Evolutionary conservation across 2,113 vertebrate genomes (phyloP), one percentile per base, ranked within the genome.

Genomic region (Asarcornis scutulata): DNA sequence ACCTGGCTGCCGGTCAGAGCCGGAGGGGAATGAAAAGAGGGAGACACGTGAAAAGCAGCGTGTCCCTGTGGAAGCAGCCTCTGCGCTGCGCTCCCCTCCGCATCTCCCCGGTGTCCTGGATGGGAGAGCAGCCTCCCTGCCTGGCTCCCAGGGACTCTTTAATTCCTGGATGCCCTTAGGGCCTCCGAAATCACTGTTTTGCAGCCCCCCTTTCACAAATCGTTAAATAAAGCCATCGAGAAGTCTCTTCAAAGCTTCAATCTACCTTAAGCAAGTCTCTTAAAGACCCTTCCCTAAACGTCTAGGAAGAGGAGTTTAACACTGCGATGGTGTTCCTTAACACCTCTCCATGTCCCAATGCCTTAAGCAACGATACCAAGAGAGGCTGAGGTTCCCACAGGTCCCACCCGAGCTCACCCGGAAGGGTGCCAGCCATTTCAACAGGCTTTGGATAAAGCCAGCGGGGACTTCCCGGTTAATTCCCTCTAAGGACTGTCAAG

Each of bases 361-460:
- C 16, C 52, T 79, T 58, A 66, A 46, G 25, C 4, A 31, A 60
- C 0, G 1, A 6, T 69, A 31, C 40, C 31, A 38, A 34, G 32
- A 32, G 15, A 46, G 29, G 15, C 23, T 53, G 71, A 20, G 7
- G 32, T 80, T 88, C 81, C 40, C 40, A 13, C 17, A 44, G 58
- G 20, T 5, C 17, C 38, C 38, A 60, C 40, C 48, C 3, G 27
- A 34, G 46, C 29, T 89, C 59, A 62, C 36, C 82, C 10, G 46
- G 88, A 78, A 81, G n/a, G 68, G 6, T 75, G 42, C 26, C 85
- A 77, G 80, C 72, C 82, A n/a, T 55, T 75, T 71, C 89, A 56
- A 6, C 64, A 77, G 52, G 85, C 72, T 95, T 93, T 91, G 68
- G 72, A 13, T 68, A 89, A 86, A 93, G 17, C n/a, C 87, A 26